Evolutionary conservation across 2,888 invertebrate genomes (phyloP).

Genomic region (Xiphydria camelus): DNA sequence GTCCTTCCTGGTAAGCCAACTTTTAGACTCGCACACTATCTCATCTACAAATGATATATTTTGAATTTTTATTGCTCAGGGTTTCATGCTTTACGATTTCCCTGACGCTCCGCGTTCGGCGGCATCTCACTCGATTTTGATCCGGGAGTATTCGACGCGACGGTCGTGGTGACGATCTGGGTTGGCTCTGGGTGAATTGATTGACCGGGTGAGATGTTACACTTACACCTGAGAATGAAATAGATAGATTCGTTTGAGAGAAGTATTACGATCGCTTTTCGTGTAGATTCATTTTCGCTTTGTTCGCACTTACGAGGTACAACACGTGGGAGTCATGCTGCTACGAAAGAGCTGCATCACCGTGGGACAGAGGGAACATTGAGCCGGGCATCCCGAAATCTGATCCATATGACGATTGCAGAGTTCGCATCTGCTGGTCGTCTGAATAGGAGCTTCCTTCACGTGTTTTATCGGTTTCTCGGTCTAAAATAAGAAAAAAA

Average conservation of each 20-base stretch:
- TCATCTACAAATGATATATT: conserved; percentile 23
- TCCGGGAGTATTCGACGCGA: no score
- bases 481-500: conserved; percentile 39
- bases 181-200: no score
- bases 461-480: conserved; percentile 23
- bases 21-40: conserved; percentile 19
- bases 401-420: conserved; percentile 33
- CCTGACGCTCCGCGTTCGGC: no score
- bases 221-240: no score
- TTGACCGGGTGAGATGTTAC: no score
- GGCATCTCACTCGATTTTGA: no score
- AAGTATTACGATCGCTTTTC: no score
- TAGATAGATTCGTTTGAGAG: no score
- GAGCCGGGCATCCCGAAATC: neutral
- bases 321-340: neutral
- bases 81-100: neutral
- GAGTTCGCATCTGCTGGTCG: conserved; percentile 35
- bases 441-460: conserved; percentile 38
- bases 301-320: neutral
- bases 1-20: conserved; percentile 21
- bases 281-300: no score
- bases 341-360: neutral
- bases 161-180: no score
- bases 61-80: neutral
- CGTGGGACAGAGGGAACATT: neutral